Conservation (phyloP, 37 sponge, comb jelly and placozoan species). For the Lycopodina hypogea region DNA sequence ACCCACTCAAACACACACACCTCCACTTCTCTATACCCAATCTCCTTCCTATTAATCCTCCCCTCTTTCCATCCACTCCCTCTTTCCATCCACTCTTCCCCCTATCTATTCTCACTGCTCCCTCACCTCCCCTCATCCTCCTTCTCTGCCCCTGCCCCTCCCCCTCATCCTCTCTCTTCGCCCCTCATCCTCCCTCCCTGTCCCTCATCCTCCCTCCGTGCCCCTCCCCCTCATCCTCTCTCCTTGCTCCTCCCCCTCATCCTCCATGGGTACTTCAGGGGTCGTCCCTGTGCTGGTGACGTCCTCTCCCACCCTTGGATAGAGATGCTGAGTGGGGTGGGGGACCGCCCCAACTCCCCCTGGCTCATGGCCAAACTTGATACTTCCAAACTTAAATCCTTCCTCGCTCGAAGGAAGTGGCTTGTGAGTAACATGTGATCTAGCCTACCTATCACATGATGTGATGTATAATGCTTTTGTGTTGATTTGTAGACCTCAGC, state of each 20-base stretch:
- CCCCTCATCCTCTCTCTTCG: background rate
- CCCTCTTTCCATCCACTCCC: too few relatives aligned
- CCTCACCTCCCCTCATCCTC: background rate
- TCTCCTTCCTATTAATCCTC: too few relatives aligned
- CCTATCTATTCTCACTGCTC: background rate
- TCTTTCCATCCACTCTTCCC: too few relatives aligned
- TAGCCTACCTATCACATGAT: background rate
- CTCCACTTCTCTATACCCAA: background rate
- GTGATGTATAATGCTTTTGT: background rate
- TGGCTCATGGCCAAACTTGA: constrained; percentile 63
- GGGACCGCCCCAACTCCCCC: background rate
- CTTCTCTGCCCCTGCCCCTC: background rate
- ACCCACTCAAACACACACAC: background rate
- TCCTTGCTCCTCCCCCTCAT: background rate
- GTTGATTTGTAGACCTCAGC: constrained; percentile 12
- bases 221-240: background rate
- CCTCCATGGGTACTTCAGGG: constrained; percentile 2
- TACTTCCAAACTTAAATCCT: constrained; percentile 33
- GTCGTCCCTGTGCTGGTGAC: constrained; percentile 31
- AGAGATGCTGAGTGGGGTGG: background rate
- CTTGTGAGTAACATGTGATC: constrained; percentile 36
- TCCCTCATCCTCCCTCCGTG: background rate
- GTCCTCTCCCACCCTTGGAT: constrained; percentile 51
- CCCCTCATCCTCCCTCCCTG: background rate
- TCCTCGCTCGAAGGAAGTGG: constrained; percentile 59